Percentiles rank a stretch among this genome's conserved stretches.
These are phyloP conservation scores for Rhinoptilus africanus DNA, from an alignment of 2,113 vertebrate species.

Conservation along the genomic window DNA sequence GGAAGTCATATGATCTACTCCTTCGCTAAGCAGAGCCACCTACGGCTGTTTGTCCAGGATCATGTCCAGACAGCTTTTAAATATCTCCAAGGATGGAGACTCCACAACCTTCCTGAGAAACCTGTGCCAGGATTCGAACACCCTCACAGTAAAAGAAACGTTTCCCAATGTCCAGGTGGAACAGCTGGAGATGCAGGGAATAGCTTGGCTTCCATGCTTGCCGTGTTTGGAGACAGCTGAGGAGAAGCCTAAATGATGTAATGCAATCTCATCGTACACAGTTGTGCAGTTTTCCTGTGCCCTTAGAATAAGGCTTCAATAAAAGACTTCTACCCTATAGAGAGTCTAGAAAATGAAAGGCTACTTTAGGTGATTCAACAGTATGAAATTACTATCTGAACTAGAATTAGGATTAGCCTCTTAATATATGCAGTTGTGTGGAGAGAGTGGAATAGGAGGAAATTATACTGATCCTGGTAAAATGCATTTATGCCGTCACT, in stretches of 20 bases:
- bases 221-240: background rate
- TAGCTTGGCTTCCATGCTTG: background rate
- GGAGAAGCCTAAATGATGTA: background rate
- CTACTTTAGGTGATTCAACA: background rate
- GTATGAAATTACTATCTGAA: background rate
- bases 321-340: background rate
- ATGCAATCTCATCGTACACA: background rate
- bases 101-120: background rate
- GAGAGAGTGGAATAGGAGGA: background rate
- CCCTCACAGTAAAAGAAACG: background rate
- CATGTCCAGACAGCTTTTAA: background rate
- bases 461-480: background rate
- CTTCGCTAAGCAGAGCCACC: background rate
- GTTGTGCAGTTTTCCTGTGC: background rate
- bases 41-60: background rate
- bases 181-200: background rate
- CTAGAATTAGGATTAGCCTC: background rate
- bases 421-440: background rate
- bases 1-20: background rate
- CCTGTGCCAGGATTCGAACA: background rate
- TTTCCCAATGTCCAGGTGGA: background rate
- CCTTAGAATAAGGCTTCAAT: background rate
- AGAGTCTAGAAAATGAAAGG: background rate
- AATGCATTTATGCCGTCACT: background rate
- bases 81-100: background rate